These are phyloP conservation scores for Xestia xanthographa DNA, from an alignment of 2,888 invertebrate genomes.

Conservation along the genomic window DNA sequence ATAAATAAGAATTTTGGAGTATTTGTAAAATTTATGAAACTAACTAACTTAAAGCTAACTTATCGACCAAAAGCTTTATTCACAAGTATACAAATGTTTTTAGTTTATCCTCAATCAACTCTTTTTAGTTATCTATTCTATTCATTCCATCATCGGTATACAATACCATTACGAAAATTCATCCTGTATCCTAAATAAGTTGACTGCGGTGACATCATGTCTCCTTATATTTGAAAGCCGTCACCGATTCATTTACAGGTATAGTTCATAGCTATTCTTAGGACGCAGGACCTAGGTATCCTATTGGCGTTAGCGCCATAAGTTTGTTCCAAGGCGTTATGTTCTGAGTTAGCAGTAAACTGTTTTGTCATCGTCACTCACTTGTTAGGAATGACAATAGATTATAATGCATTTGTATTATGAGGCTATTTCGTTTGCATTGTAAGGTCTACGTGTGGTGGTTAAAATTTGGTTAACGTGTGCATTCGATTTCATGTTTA, in stretches of 20 bases:
- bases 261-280: constrained; percentile 27
- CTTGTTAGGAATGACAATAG: constrained; percentile 49
- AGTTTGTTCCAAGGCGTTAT: constrained; percentile 22
- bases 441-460: constrained; percentile 2
- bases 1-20: background rate
- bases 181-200: background rate
- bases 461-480: background rate
- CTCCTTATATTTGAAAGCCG: background rate
- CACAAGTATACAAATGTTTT: background rate
- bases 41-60: background rate
- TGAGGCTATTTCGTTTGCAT: constrained; percentile 15
- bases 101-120: background rate
- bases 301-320: constrained; percentile 23
- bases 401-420: constrained; percentile 34
- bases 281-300: background rate
- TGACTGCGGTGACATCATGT: constrained; percentile 26
- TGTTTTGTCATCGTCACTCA: constrained; percentile 39
- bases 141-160: background rate
- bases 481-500: background rate
- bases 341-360: constrained; percentile 31
- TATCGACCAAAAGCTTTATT: background rate
- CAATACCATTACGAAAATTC: background rate
- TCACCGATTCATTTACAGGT: constrained; percentile 12
- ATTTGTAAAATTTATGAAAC: background rate
- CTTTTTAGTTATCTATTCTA: background rate